phyloP scores from a whole-genome alignment of 2,888 invertebrate genomes.

The Xylota sylvarum region DNA sequence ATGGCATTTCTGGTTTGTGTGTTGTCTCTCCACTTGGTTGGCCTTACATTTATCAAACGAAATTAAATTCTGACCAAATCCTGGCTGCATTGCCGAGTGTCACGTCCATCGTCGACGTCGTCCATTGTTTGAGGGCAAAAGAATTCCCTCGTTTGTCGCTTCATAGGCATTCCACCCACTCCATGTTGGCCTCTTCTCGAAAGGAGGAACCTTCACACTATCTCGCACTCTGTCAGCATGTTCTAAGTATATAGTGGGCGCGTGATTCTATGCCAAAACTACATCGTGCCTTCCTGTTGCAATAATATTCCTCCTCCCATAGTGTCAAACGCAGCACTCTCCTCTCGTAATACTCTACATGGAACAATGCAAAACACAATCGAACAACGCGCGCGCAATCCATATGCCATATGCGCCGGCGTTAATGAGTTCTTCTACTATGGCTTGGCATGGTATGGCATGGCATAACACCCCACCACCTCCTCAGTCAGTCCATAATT shows the following conservation, averaged over 20 bases:
- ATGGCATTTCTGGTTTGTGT: constrained; percentile 39
- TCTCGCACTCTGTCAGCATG: constrained; percentile 50
- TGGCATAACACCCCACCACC: constrained; percentile 8
- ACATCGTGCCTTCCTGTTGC: constrained; percentile 75
- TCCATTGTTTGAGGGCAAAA: constrained; percentile 49
- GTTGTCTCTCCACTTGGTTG: constrained; percentile 13
- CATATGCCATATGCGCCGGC: constrained; percentile 77
- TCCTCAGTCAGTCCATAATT: constrained; percentile 32
- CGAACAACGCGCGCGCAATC: constrained; percentile 38
- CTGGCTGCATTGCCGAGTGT: constrained; percentile 63
- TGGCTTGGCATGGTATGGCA: constrained; percentile 16
- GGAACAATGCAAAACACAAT: constrained; percentile 62
- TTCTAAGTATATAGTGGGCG: constrained; percentile 63
- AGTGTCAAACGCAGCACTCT: neutral
- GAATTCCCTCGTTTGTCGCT: constrained; percentile 47
- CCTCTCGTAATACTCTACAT: constrained; percentile 42
- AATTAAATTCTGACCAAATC: constrained; percentile 74
- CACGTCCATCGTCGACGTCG: constrained; percentile 52
- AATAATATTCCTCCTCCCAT: constrained; percentile 25
- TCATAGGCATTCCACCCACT: constrained; percentile 67
- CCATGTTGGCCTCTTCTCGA: constrained; percentile 36
- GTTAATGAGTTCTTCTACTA: constrained; percentile 77
- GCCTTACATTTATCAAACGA: constrained; percentile 54
- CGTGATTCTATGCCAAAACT: constrained; percentile 75
- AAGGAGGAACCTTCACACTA: constrained; percentile 50